Evolutionary conservation across 2,888 invertebrate species (phyloP).

Genomic region (Tenthredo mesomela): DNA sequence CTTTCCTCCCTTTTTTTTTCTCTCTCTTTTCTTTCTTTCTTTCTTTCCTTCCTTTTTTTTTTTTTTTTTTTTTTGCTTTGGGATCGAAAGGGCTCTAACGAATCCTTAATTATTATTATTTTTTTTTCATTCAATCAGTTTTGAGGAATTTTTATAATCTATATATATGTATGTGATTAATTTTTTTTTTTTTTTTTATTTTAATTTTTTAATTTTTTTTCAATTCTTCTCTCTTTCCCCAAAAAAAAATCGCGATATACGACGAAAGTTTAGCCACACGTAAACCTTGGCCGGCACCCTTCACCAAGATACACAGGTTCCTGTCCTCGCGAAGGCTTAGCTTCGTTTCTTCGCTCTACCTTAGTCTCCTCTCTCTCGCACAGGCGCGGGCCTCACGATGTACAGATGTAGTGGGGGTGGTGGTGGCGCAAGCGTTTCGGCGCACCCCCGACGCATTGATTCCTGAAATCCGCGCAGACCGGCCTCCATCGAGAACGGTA

Average conservation of each 20-base stretch:
- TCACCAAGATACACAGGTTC: conserved; percentile 31
- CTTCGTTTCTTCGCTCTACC: conserved; percentile 65
- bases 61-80: neutral
- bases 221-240: neutral
- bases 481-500: conserved; percentile 50
- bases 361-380: conserved; percentile 70
- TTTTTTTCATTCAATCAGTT: neutral
- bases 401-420: conserved; percentile 63
- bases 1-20: neutral
- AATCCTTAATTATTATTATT: neutral
- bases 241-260: neutral
- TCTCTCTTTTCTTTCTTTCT: neutral
- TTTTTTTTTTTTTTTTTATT: no score
- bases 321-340: conserved; percentile 49
- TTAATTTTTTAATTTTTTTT: neutral
- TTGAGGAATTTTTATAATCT: no score
- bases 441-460: conserved; percentile 79
- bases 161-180: neutral
- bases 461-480: conserved; percentile 74
- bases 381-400: conserved; percentile 68
- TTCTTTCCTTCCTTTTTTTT: neutral
- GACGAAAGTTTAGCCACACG: conserved; percentile 3
- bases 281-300: conserved; percentile 9
- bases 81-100: neutral
- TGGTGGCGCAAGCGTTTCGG: conserved; percentile 81